Evolutionary conservation across 2,888 invertebrate species (phyloP), one percentile per base, ranked within the genome.

Genomic region (Tenthredo livida): DNA sequence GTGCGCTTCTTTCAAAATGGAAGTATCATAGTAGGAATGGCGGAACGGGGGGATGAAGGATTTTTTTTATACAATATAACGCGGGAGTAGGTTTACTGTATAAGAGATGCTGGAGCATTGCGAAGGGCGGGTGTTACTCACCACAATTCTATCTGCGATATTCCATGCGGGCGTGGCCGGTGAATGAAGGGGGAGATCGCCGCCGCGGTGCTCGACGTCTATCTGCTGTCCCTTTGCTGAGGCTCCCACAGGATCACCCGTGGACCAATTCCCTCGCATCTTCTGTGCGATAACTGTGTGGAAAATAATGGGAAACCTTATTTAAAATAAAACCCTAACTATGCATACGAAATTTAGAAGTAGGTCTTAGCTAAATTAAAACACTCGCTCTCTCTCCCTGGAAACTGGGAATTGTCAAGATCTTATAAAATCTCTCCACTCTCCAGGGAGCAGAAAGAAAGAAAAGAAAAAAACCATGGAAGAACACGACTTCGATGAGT

Each of bases 121-220:
- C n/a, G 43, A 21, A 67, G 73, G 37, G 82, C 85, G 85, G 85
- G 50, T 58, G 86, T 87, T 87, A 87, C 88, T 87, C 87, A 91
- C 91, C 88, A 89, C 89, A 87, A 87, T 89, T 89, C 88, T 90
- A 88, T 91, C 90, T 78, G 86, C 85, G 86, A 88, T 90, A 88
- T 85, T 86, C 91, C 90, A 92, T 84, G 87, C 91, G 89, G 91
- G 91, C 90, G 92, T 90, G 91, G 90, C 89, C 90, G 89, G 86
- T 43, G 89, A 87, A 87, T 89, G 89, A 87, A 87, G 89, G 89
- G 88, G 87, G 50, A 88, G 88, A 40, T 58, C 61, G 37, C 50
- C 54, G 3, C 77, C 54, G 25, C 67, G 43, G 33, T 78, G 78
- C 86, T 84, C 87, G 87, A 87, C 87, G 88, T 87, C 89, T 17